Conservation (phyloP, 1,140 invertebrate species). For the Cryptotermes secundus region DNA sequence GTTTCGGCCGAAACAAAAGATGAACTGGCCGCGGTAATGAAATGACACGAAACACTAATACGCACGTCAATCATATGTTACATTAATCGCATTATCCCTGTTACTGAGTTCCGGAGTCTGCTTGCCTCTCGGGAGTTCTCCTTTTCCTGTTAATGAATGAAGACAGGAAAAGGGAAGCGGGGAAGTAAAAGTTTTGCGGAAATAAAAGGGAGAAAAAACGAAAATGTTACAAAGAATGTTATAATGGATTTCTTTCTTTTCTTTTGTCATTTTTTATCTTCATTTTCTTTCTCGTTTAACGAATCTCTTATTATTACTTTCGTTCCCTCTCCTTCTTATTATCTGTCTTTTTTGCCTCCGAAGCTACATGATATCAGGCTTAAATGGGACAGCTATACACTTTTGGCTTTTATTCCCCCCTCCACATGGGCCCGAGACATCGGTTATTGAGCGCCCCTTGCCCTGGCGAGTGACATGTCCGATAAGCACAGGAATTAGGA, state of each 20-base stretch:
- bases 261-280: neutral
- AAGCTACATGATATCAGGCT: constrained; percentile 1
- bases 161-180: neutral
- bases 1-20: constrained; percentile 1
- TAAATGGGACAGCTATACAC: constrained; percentile 6
- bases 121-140: neutral
- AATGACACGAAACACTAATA: neutral
- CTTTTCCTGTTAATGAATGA: constrained; percentile 13
- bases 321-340: neutral
- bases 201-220: neutral
- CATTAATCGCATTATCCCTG: constrained; percentile 16
- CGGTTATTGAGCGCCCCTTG: neutral
- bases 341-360: neutral
- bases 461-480: neutral
- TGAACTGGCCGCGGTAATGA: neutral
- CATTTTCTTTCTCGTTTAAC: neutral
- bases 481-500: constrained; percentile 6
- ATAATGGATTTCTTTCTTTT: neutral
- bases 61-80: constrained; percentile 11
- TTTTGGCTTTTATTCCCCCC: neutral
- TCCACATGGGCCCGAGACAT: neutral
- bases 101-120: neutral
- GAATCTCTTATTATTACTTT: constrained; percentile 6
- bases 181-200: constrained; percentile 11
- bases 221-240: constrained; percentile 14